Conservation (phyloP, 2,888 invertebrate genomes). For the Tuta absoluta region DNA sequence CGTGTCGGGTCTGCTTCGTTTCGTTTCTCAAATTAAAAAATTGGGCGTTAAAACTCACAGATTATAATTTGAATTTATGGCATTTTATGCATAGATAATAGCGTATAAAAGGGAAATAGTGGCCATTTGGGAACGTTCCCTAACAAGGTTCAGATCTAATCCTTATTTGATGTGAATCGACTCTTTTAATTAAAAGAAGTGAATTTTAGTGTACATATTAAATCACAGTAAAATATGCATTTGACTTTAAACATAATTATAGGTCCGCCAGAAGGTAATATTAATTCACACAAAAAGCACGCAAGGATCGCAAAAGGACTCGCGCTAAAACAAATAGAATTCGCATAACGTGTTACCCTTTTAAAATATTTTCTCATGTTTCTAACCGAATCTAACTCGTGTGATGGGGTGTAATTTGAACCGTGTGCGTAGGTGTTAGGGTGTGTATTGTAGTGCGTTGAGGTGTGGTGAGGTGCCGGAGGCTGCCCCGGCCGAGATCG, state of each 20-base stretch:
- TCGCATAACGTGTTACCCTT: slow-evolving; percentile 69
- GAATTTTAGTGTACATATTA: neutral
- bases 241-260: slow-evolving; percentile 5
- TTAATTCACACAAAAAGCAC: slow-evolving; percentile 35
- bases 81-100: slow-evolving; percentile 62
- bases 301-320: slow-evolving; percentile 55
- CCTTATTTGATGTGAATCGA: slow-evolving; percentile 15
- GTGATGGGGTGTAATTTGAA: slow-evolving; percentile 37
- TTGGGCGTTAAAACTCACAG: slow-evolving; percentile 75
- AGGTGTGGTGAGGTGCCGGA: slow-evolving; percentile 31
- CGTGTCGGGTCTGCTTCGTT: slow-evolving; percentile 61
- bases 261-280: slow-evolving; percentile 4
- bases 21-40: slow-evolving; percentile 73
- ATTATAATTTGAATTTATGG: slow-evolving; percentile 75
- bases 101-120: slow-evolving; percentile 62
- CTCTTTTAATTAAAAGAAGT: neutral
- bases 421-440: slow-evolving; percentile 36
- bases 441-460: slow-evolving; percentile 33
- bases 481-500: slow-evolving; percentile 71
- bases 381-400: slow-evolving; percentile 53
- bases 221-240: neutral
- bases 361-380: slow-evolving; percentile 73
- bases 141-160: slow-evolving; percentile 53
- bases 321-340: slow-evolving; percentile 77
- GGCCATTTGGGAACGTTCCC: slow-evolving; percentile 58